These are phyloP conservation scores for Philopedon plagiatum DNA, from an alignment of 2,888 invertebrate species.

Conservation along the genomic window DNA sequence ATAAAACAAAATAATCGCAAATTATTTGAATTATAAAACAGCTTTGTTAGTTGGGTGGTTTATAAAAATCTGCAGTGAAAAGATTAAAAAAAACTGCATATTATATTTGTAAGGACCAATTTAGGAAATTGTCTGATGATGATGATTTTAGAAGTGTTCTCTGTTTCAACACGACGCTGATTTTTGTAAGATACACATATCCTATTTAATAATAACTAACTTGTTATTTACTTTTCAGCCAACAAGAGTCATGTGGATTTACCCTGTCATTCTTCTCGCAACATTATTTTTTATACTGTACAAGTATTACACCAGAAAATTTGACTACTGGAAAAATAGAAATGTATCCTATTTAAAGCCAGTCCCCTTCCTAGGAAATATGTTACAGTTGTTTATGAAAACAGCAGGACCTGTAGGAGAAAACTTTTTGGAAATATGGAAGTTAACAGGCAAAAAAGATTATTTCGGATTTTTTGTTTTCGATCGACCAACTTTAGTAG, in stretches of 20 bases:
- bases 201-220: background rate
- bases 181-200: no score
- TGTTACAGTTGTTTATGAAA: background rate
- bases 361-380: constrained; percentile 17
- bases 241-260: background rate
- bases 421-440: background rate
- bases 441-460: background rate
- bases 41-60: no score
- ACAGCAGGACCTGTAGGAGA: background rate
- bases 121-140: no score
- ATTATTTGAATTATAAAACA: no score
- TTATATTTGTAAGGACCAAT: no score
- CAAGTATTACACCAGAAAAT: constrained; percentile 9
- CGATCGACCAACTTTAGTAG: constrained; percentile 5
- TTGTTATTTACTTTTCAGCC: background rate
- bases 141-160: no score
- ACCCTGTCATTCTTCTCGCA: background rate
- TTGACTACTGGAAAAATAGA: constrained; percentile 21
- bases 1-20: no score
- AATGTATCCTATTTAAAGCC: constrained; percentile 14
- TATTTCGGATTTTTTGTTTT: constrained; percentile 24
- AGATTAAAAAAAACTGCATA: no score
- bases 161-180: no score
- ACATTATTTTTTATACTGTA: constrained; percentile 11
- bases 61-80: no score